phyloP scores from a whole-genome alignment of 2,113 vertebrate species.

The Struthidea cinerea region DNA sequence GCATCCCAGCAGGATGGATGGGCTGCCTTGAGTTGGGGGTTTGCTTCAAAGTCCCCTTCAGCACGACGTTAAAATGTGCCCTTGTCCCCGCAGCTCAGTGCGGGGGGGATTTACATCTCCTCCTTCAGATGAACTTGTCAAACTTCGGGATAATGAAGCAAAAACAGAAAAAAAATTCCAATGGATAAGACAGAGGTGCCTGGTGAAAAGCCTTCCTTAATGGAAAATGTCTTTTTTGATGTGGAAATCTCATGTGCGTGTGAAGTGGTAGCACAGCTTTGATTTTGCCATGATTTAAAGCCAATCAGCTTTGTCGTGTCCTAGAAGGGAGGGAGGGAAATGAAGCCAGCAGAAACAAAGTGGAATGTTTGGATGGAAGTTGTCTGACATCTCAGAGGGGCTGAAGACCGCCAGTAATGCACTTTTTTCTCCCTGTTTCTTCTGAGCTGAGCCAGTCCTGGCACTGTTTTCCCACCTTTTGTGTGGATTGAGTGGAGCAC shows the following conservation, averaged over 20 bases:
- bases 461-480: neutral
- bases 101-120: neutral
- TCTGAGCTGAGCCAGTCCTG: neutral
- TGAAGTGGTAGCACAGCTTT: neutral
- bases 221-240: neutral
- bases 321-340: neutral
- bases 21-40: neutral
- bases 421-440: neutral
- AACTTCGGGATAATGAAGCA: neutral
- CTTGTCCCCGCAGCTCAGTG: neutral
- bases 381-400: neutral
- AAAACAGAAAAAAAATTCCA: neutral
- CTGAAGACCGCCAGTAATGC: too few species aligned
- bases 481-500: neutral
- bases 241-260: neutral
- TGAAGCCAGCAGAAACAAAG: neutral
- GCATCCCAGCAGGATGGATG: neutral
- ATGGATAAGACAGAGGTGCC: neutral
- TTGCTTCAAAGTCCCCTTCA: neutral
- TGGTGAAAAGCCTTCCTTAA: neutral
- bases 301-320: neutral
- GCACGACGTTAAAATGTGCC: neutral
- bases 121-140: neutral
- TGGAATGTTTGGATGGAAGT: neutral
- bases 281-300: neutral